These are phyloP conservation scores for Gambusia yucatana DNA, from an alignment of 2,797 vertebrate species.

Conservation along the genomic window DNA sequence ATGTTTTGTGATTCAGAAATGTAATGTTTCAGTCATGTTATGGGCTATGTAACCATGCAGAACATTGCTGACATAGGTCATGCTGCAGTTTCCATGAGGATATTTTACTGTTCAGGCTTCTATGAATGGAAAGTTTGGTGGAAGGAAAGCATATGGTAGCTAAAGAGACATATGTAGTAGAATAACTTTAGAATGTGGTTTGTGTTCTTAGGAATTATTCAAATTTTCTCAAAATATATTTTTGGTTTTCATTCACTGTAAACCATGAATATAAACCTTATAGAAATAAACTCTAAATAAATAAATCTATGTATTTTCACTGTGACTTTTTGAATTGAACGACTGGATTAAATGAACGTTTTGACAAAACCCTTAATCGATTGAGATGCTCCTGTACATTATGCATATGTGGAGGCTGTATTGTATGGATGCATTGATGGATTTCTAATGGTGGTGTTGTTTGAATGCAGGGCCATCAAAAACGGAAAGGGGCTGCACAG, in stretches of 20 bases:
- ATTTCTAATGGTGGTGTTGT: constrained; percentile 21
- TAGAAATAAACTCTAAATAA: not conserved
- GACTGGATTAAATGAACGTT: not conserved
- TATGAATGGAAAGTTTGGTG: not conserved
- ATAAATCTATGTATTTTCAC: not conserved
- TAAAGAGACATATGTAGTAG: not conserved
- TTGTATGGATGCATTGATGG: constrained; percentile 13
- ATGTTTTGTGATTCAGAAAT: not conserved
- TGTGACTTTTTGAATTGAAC: not conserved
- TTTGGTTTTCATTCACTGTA: not conserved
- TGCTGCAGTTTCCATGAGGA: not conserved
- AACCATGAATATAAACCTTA: not conserved
- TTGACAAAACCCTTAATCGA: not conserved
- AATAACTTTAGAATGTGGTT: not conserved
- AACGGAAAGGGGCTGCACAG: constrained; percentile 97
- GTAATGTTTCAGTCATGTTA: not conserved
- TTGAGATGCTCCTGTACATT: not conserved
- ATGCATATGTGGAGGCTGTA: constrained; percentile 1
- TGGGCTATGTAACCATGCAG: not conserved
- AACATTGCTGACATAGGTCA: not conserved
- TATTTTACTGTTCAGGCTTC: too few species aligned
- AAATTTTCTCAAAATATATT: not conserved
- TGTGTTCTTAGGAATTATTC: not conserved
- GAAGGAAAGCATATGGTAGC: not conserved
- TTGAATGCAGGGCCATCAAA: constrained; percentile 89